A percentile compares a stretch with the other conserved stretches of the same genome.
phyloP scores from a whole-genome alignment of 2,797 vertebrate species.

The Helarctos malayanus region DNA sequence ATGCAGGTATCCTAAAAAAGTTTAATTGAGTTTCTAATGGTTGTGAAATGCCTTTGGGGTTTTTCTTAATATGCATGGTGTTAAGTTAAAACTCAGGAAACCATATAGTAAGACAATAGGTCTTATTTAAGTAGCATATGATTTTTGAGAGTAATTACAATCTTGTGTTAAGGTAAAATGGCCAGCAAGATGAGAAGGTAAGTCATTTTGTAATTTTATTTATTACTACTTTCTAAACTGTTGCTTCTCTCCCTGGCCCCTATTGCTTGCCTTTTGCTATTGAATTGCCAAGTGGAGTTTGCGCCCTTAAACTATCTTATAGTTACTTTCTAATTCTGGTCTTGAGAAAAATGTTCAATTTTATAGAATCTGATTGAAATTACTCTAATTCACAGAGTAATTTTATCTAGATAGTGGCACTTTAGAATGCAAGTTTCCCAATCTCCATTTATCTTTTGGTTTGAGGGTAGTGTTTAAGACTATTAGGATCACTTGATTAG shows the following conservation, averaged over 20 bases:
- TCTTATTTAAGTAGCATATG: constrained; percentile 20
- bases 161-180: constrained; percentile 8
- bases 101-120: neutral
- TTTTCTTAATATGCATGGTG: constrained; percentile 21
- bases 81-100: constrained; percentile 41
- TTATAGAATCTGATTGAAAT: constrained; percentile 83
- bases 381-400: constrained; percentile 80
- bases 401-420: constrained; percentile 79
- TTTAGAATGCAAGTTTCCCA: constrained; percentile 77
- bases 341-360: constrained; percentile 79
- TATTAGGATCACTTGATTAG: constrained; percentile 80
- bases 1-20: constrained; percentile 31
- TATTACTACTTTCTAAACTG: constrained; percentile 37
- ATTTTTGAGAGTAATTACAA: constrained; percentile 54
- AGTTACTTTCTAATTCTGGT: constrained; percentile 77
- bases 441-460: constrained; percentile 78
- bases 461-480: constrained; percentile 79
- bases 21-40: constrained; percentile 48
- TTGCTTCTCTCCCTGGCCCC: constrained; percentile 17
- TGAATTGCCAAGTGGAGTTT: constrained; percentile 59
- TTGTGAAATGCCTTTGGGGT: constrained; percentile 34
- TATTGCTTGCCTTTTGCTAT: constrained; percentile 29
- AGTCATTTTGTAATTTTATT: constrained; percentile 53
- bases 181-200: neutral
- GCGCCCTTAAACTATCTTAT: constrained; percentile 67